Evolutionary conservation across 1,140 invertebrate species (phyloP), one percentile per base, ranked within the genome.

Genomic region (Callitettix versicolor): DNA sequence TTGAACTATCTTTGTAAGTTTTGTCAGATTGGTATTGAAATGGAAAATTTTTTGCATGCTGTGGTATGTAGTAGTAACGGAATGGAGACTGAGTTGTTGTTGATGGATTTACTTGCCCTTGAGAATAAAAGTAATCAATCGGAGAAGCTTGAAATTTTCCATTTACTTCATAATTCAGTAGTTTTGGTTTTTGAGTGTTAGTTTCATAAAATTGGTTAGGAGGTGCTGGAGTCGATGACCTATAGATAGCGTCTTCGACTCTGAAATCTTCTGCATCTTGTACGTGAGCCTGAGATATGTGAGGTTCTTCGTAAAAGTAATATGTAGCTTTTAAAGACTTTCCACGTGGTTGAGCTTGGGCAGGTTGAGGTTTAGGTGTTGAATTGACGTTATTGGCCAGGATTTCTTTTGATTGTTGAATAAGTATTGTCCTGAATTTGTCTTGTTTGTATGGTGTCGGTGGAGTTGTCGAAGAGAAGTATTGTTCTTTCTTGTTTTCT

Each of bases 261-360:
- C 33, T 36, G 38, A 44, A 42, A 43, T 20, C 40, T 24, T 55
- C 44, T 3, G 46, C 21, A 40, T 56, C 46, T 14, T 48, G 60
- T 30, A 53, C 36, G 46, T 53, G 20, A 30, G 33, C 43, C 55
- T 64, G 24, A 36, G 54, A 50, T 47, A 59, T 33, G 41, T 53
- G 46, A 54, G 67, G 62, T 57, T 69, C 63, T 62, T 67, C 62
- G 58, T 69, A 65, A 57, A 69, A 60, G 58, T 63, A 67, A 43
- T 57, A 64, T 0, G 64, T 63, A 30, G 26, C 26, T 24, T 64
- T 55, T 42, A 58, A 26, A 18, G 58, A 38, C 52, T 62, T 52
- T 17, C 51, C 47, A 34, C 47, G 49, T 20, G 34, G 33, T n/a
- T 53, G 17, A 18, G 34, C 17, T 17, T 52, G 33, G 44, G 44